These are phyloP conservation scores for Sebastes dallii DNA, from an alignment of 2,797 vertebrate genomes.

Conservation along the genomic window DNA sequence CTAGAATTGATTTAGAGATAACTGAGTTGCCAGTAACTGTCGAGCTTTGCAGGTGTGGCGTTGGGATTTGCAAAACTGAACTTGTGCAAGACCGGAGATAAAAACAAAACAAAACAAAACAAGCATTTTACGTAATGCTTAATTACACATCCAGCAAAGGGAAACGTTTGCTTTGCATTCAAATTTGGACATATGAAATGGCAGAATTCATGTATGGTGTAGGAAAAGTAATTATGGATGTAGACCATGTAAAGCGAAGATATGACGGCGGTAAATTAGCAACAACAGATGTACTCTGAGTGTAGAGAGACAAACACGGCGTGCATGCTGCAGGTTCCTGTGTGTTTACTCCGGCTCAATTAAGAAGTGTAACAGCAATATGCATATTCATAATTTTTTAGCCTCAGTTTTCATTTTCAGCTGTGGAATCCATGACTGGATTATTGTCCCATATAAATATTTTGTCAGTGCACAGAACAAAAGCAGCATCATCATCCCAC, in stretches of 20 bases:
- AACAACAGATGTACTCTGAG: background rate
- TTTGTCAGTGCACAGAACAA: background rate
- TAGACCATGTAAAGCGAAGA: background rate
- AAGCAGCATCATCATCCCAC: background rate
- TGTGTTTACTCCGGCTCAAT: background rate
- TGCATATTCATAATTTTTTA: background rate
- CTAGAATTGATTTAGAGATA: background rate
- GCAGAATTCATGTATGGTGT: background rate
- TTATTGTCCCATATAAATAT: conserved; percentile 15
- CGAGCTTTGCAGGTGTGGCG: background rate
- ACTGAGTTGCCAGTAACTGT: background rate
- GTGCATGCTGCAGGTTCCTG: background rate
- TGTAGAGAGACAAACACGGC: background rate
- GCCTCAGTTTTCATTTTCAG: background rate
- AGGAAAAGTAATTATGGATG: background rate
- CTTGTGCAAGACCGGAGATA: background rate
- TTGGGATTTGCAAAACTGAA: background rate
- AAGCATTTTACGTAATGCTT: background rate
- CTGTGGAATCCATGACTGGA: background rate
- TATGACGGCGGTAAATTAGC: background rate
- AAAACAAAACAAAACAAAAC: background rate
- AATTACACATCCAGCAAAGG: background rate
- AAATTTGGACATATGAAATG: background rate
- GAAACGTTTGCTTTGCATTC: background rate
- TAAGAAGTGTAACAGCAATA: background rate